phyloP scores from a whole-genome alignment of 2,113 vertebrate genomes.

The Dissostichus mawsoni region DNA sequence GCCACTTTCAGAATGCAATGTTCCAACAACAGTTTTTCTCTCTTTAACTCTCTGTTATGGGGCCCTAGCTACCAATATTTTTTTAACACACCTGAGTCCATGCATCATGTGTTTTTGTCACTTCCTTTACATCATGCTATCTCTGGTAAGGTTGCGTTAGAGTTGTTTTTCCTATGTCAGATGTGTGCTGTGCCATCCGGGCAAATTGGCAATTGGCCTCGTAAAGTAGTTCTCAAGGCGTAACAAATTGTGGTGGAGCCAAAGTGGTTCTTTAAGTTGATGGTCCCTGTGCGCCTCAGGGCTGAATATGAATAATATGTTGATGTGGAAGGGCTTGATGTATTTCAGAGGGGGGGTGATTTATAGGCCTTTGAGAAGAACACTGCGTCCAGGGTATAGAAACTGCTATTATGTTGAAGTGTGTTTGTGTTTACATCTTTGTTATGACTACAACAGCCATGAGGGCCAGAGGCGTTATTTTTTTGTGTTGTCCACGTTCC shows the following conservation, averaged over 20 bases:
- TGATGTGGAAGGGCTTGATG: conserved; percentile 9
- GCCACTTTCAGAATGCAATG: conserved; percentile 40
- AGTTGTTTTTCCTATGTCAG: neutral
- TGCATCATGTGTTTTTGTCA: neutral
- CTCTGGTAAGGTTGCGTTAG: neutral
- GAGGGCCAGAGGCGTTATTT: no score
- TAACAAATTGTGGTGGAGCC: conserved; percentile 22
- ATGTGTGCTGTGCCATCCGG: neutral
- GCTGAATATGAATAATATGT: conserved; percentile 39
- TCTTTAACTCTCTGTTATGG: conserved; percentile 3
- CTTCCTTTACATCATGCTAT: neutral
- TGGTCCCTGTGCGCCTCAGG: conserved; percentile 17
- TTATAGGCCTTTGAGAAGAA: conserved; percentile 20
- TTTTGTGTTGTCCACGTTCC: no score
- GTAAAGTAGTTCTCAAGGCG: neutral
- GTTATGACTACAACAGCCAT: no score
- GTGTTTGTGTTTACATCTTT: neutral
- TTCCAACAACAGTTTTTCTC: conserved; percentile 38
- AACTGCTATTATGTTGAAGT: neutral
- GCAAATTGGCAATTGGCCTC: conserved; percentile 19
- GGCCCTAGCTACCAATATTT: neutral
- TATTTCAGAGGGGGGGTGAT: conserved; percentile 25
- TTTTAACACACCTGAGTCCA: conserved; percentile 11
- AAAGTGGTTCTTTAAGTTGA: conserved; percentile 17
- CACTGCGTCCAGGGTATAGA: conserved; percentile 17